Percentiles rank a stretch among this genome's conserved stretches.
Conservation (phyloP, 2,797 vertebrate species). For the Cossypha niveicapilla region DNA sequence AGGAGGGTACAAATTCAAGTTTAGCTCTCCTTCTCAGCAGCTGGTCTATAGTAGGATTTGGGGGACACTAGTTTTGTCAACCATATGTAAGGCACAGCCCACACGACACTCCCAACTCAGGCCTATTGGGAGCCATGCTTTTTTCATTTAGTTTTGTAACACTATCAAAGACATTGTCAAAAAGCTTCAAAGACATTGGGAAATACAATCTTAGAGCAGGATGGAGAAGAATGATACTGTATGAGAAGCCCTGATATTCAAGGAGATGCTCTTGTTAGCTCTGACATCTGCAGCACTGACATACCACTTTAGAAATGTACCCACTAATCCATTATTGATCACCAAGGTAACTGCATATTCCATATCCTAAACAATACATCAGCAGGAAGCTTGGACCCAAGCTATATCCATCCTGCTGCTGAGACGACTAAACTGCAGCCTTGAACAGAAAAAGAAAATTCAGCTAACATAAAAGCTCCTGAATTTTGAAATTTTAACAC, state of each 20-base stretch:
- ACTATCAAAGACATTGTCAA: background rate
- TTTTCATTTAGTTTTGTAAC: background rate
- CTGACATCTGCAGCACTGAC: background rate
- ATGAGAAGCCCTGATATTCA: background rate
- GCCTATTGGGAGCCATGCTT: background rate
- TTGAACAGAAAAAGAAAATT: background rate
- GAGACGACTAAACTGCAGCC: background rate
- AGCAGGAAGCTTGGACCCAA: background rate
- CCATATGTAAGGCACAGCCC: background rate
- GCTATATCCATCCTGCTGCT: background rate
- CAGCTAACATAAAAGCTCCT: background rate
- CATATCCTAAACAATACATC: background rate
- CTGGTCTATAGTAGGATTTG: background rate
- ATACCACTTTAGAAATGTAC: background rate
- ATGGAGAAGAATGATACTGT: background rate
- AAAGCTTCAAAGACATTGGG: background rate
- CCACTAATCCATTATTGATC: background rate
- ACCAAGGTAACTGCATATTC: background rate
- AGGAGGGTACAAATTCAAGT: background rate
- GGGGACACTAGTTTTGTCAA: background rate
- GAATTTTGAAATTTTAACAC: background rate
- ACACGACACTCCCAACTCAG: background rate
- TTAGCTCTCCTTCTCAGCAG: background rate
- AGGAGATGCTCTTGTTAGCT: background rate
- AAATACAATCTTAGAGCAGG: background rate